A percentile compares a stretch with the other conserved stretches of the same genome.
These are phyloP conservation scores for Scleropages formosus DNA, from an alignment of 2,797 vertebrate species.

Conservation along the genomic window DNA sequence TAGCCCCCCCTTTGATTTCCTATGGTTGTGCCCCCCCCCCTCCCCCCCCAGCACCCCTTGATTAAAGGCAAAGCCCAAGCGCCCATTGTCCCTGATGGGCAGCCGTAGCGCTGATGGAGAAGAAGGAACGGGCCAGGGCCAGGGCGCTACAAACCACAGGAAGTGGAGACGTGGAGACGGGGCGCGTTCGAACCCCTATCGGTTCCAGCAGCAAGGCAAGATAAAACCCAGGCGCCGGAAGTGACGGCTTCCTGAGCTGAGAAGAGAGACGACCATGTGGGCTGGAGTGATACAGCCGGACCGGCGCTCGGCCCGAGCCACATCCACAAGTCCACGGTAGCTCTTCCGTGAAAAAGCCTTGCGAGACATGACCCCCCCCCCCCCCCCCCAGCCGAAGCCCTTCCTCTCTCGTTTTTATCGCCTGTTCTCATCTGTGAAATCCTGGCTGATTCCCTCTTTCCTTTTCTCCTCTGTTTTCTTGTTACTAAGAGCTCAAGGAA, in stretches of 20 bases:
- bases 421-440: conserved; percentile 53
- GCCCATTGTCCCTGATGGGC: conserved; percentile 54
- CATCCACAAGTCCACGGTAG: no score
- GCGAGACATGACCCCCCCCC: conserved; percentile 25
- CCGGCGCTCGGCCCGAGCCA: conserved; percentile 13
- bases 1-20: conserved; percentile 17
- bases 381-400: conserved; percentile 56
- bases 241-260: conserved; percentile 71
- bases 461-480: conserved; percentile 72
- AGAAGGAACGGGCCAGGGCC: conserved; percentile 53
- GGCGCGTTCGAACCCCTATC: neutral
- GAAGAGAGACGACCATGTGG: conserved; percentile 69
- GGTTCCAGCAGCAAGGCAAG: neutral
- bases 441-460: conserved; percentile 61
- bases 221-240: neutral
- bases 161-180: conserved; percentile 12
- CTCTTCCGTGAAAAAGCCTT: conserved; percentile 34
- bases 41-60: conserved; percentile 18
- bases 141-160: conserved; percentile 54
- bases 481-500: conserved; percentile 49
- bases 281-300: conserved; percentile 62
- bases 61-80: conserved; percentile 19
- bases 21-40: conserved; percentile 20
- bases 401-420: conserved; percentile 72
- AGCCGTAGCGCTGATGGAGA: conserved; percentile 79